phyloP scores from a whole-genome alignment of 2,888 invertebrate genomes.

The Stramonita haemastoma region DNA sequence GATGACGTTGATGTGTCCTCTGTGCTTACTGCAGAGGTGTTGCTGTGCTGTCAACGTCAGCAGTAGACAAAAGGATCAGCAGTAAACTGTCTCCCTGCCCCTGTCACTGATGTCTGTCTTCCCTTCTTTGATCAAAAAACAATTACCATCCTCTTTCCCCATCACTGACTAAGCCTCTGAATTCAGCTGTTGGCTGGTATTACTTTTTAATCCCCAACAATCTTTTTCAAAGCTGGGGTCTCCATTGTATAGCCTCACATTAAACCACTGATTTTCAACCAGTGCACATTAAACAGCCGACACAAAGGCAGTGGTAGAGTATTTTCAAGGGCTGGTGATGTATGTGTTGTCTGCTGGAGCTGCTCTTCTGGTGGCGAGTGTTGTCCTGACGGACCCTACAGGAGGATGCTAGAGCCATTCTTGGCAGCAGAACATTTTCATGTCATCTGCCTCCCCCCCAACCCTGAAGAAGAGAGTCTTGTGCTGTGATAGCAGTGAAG shows the following conservation, averaged over 20 bases:
- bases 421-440: constrained; percentile 28
- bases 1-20: constrained; percentile 12
- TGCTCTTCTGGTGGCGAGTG: constrained; percentile 30
- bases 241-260: too few species aligned
- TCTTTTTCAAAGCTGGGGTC: too few species aligned
- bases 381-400: constrained; percentile 41
- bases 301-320: not conserved
- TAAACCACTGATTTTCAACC: too few species aligned
- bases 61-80: not conserved
- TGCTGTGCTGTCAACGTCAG: not conserved
- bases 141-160: not conserved
- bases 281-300: too few species aligned
- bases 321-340: constrained; percentile 25
- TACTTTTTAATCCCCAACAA: too few species aligned
- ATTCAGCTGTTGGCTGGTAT: not conserved
- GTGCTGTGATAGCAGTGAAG: constrained; percentile 30
- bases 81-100: not conserved
- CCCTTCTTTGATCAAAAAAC: not conserved
- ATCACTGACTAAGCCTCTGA: not conserved
- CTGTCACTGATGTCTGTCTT: not conserved
- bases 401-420: constrained; percentile 29
- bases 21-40: constrained; percentile 2
- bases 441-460: constrained; percentile 37
- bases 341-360: constrained; percentile 33
- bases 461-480: constrained; percentile 1